A percentile compares a stretch with the other conserved stretches of the same genome.
These are phyloP conservation scores for Prorops nasuta DNA, from an alignment of 1,140 invertebrate species.

Conservation along the genomic window DNA sequence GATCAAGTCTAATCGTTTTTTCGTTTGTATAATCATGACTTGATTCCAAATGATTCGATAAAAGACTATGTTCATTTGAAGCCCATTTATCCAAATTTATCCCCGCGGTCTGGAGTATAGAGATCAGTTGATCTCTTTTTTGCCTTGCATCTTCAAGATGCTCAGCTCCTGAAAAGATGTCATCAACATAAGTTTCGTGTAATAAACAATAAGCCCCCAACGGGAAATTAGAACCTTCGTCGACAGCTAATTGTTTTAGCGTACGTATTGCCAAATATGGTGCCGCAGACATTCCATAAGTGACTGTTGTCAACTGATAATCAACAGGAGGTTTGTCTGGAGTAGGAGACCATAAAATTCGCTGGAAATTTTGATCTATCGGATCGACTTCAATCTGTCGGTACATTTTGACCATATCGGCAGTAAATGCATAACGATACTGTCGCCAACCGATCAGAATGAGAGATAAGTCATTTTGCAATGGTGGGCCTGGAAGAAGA, in stretches of 20 bases:
- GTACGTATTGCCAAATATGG: constrained; percentile 2
- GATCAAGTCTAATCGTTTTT: background rate
- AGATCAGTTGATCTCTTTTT: background rate
- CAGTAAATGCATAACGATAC: constrained; percentile 21
- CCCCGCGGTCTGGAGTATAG: background rate
- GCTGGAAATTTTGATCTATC: too few species aligned
- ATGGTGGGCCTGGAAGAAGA: too few species aligned
- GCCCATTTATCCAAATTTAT: too few species aligned
- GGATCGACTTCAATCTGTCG: background rate
- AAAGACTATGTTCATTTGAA: background rate
- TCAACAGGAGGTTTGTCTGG: background rate
- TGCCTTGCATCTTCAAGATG: background rate
- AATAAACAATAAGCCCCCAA: background rate
- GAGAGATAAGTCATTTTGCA: too few species aligned
- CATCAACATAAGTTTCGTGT: too few species aligned
- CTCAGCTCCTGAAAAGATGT: too few species aligned
- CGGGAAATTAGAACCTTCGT: background rate
- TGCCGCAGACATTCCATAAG: background rate
- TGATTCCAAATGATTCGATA: background rate
- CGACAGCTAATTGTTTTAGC: background rate
- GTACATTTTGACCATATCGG: constrained; percentile 22
- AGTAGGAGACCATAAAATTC: too few species aligned
- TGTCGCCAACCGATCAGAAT: constrained; percentile 3
- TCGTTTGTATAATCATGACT: constrained; percentile 1
- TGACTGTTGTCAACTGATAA: background rate